Evolutionary conservation across 2,113 vertebrate genomes (phyloP), one percentile per base, ranked within the genome.

Genomic region (Felis chaus): DNA sequence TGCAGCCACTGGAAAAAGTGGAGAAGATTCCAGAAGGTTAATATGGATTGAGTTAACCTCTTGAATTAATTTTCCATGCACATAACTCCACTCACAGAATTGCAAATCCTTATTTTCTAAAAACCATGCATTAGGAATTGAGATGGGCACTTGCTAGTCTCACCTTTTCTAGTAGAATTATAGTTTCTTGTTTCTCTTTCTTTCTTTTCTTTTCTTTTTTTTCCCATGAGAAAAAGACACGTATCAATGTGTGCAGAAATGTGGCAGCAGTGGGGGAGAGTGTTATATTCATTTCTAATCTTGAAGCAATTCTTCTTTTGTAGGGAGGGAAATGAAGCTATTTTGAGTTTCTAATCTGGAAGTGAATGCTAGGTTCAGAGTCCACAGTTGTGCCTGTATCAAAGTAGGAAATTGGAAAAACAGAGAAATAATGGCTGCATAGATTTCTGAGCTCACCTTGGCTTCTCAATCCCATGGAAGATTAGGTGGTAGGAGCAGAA

Each of bases 331-430:
- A 1, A 96, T 95, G 78, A 94, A 96, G 57, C 53, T 57, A 18
- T 36, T 87, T 87, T 39, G n/a, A 76, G 15, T 1, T 65, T 92
- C 90, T 74, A 79, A 87, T 78, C 25, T 39, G 71, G 74, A 89
- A 66, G 57, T 4, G 29, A 68, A 82, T 2, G 18, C 71, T 66
- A 86, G 88, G 48, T 63, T 97, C 87, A 89, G 87, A 94, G 76
- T 82, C 33, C 33, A 85, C 14, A 19, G 73, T 89, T 3, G 5
- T 82, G 3, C 29, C 81, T 92, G 88, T 69, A 80, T 96, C 85
- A 50, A 90, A 74, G 91, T 92, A 57, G 88, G 93, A 98, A 98
- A 98, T 45, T 66, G 74, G 86, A 80, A 97, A 87, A 95, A 94
- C 9, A 15, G 78, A 97, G 91, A 97, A 97, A 94, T 89, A 74